Evolutionary conservation across 2,888 invertebrate species (phyloP), one percentile per base, ranked within the genome.

Genomic region (Chirona hameri): DNA sequence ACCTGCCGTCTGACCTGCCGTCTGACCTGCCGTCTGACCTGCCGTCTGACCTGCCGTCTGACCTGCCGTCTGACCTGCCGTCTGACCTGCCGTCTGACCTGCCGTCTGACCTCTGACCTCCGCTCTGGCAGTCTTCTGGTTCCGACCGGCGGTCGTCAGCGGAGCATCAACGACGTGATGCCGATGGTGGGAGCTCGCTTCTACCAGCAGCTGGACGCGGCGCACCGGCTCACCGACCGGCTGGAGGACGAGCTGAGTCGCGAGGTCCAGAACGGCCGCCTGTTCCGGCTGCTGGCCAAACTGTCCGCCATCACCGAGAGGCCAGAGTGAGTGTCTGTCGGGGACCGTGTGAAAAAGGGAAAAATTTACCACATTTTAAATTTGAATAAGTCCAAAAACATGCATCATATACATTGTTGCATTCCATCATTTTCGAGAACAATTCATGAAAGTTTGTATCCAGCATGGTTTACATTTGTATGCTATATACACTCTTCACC

Each of bases 191-290:
- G 91, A 46, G 85, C 85, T 21, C 84, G 85, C 95, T 99, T 98
- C 90, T 99, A 98, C 89, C 95, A 95, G 0, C 98, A 98, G 90
- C 90, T 98, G 87, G 98, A 99, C 89, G 93, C 94, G 14, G 91
- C 95, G 83, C 95, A 97, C 88, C 91, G 94, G 83, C 93, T 95
- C 85, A 93, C 93, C 80, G 98, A 99, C 88, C 92, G 93, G 81
- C 90, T 97, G 85, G 97, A 99, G 87, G 94, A 94, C 85, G 97
- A 98, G 88, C 90, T 99, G 84, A 91, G 95, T 24, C 94, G 94
- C 88, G 98, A 99, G 89, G 92, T 98, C 87, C 98, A 99, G 89
- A 98, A 98, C 88, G 97, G 97, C 0, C 91, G 99, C 82, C 90
- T 99, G 29, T 93, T 97, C 88, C 92, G 98, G 85, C 91, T 99